A percentile compares a stretch with the other conserved stretches of the same genome.
Evolutionary conservation across 2,797 vertebrate species (phyloP).

Genomic region (Coendou prehensilis): DNA sequence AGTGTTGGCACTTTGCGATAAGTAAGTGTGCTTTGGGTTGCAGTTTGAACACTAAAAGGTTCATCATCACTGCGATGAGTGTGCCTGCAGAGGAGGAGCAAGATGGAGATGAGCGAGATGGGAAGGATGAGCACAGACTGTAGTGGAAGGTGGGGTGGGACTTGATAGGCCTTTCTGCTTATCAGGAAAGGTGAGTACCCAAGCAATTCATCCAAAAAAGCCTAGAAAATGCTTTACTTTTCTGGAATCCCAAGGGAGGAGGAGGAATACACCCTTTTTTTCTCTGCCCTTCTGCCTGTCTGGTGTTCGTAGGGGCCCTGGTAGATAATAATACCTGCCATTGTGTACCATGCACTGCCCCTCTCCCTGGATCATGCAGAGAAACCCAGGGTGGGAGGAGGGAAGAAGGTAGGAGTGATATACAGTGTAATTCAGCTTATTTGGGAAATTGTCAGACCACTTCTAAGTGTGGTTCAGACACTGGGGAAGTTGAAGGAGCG

Average conservation of each 20-base stretch:
- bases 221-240: background rate
- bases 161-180: slow-evolving; percentile 19
- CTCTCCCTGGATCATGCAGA: background rate
- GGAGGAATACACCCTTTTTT: background rate
- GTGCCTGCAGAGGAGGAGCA: background rate
- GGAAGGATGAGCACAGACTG: background rate
- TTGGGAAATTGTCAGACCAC: slow-evolving; percentile 21
- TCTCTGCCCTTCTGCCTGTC: background rate
- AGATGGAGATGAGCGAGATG: background rate
- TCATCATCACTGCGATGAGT: background rate
- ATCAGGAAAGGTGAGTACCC: background rate
- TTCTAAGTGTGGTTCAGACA: background rate
- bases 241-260: background rate
- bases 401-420: background rate
- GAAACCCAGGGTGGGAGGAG: background rate
- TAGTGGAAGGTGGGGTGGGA: background rate
- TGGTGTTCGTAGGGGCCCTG: background rate
- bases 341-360: background rate
- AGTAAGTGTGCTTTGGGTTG: background rate
- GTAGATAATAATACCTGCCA: background rate
- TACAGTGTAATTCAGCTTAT: background rate
- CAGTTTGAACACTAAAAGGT: background rate
- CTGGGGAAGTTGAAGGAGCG: background rate
- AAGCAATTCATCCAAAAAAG: slow-evolving; percentile 19
- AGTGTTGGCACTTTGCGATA: background rate